Conservation (phyloP, 2,113 vertebrate species). For the Chiloscyllium plagiosum region DNA sequence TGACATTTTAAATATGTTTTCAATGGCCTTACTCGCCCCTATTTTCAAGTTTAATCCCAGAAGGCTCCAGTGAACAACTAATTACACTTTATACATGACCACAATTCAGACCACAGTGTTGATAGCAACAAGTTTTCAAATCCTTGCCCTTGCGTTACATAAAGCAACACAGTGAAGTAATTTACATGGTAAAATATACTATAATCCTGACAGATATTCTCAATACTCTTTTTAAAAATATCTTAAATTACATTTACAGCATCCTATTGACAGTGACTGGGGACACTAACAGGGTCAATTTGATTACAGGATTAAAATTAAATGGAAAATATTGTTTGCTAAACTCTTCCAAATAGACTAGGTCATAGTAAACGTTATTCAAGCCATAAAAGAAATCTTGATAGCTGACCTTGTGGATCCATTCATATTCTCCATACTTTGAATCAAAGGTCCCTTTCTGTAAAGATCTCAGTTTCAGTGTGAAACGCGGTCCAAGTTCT, state of each 20-base stretch:
- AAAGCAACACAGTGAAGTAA: not conserved
- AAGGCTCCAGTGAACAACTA: not conserved
- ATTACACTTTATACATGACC: not conserved
- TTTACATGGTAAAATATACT: not conserved
- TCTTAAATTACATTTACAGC: not conserved
- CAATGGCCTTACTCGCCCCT: not conserved
- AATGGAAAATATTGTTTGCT: not conserved
- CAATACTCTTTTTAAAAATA: not conserved
- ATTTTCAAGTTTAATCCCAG: not conserved
- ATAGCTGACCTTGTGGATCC: slow-evolving; percentile 87
- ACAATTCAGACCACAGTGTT: not conserved
- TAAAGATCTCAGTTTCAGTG: slow-evolving; percentile 88
- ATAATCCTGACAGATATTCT: not conserved
- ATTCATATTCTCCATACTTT: slow-evolving; percentile 95
- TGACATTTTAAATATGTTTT: not conserved
- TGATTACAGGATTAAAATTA: not conserved
- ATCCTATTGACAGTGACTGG: not conserved
- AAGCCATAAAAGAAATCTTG: not conserved
- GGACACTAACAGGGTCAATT: not conserved
- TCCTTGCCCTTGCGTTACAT: not conserved
- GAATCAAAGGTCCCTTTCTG: slow-evolving; percentile 98
- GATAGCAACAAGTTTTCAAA: not conserved
- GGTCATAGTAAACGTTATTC: not conserved
- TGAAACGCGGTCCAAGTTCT: slow-evolving; percentile 93
- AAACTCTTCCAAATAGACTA: not conserved